These are phyloP conservation scores for Lepidurus arcticus DNA, from an alignment of 1,140 invertebrate genomes.

Conservation along the genomic window DNA sequence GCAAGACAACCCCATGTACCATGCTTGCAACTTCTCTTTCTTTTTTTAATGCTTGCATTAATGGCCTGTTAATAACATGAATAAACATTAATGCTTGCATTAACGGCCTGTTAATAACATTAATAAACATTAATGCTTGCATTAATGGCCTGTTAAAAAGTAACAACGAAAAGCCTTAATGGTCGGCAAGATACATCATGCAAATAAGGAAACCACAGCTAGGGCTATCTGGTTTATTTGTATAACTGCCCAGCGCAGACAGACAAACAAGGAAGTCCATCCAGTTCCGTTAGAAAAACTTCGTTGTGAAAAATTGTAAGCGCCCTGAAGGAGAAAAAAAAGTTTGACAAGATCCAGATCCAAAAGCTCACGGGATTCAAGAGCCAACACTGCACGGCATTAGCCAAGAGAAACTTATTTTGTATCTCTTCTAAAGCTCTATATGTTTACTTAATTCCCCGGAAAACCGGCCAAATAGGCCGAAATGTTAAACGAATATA, in stretches of 20 bases:
- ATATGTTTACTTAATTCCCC: too few relatives aligned
- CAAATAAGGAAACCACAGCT: background rate
- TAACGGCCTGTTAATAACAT: background rate
- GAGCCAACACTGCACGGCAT: too few relatives aligned
- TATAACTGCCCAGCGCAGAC: background rate
- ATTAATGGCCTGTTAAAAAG: background rate
- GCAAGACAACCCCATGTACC: background rate
- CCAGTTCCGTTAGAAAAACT: too few relatives aligned
- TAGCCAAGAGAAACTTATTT: too few relatives aligned
- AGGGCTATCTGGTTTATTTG: slow-evolving; percentile 1
- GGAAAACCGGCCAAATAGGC: too few relatives aligned
- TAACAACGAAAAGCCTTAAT: background rate
- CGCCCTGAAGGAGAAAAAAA: too few relatives aligned
- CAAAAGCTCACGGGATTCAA: too few relatives aligned
- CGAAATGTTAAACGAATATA: too few relatives aligned
- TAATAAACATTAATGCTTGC: background rate
- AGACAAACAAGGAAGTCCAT: background rate
- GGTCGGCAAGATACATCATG: slow-evolving; percentile 3
- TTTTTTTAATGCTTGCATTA: background rate
- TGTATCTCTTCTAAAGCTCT: too few relatives aligned
- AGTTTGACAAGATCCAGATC: too few relatives aligned
- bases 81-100: background rate
- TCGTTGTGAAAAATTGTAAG: too few relatives aligned
- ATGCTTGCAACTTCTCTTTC: background rate
- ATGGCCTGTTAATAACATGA: background rate